Percentiles rank a stretch among this genome's conserved stretches.
Evolutionary conservation across 2,113 vertebrate genomes (phyloP).

Genomic region (Corydoras maculifer): DNA sequence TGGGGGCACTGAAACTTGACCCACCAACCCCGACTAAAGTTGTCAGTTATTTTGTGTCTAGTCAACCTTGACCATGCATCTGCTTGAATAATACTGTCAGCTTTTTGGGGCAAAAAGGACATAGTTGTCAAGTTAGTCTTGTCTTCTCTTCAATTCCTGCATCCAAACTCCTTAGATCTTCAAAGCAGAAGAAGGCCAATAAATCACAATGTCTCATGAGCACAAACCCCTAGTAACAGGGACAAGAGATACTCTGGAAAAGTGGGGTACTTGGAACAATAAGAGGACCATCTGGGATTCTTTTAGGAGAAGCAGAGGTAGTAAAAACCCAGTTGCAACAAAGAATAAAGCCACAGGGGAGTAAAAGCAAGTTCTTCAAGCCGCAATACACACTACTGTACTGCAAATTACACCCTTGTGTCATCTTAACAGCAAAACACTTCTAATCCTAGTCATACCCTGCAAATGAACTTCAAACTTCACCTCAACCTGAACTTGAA

Average conservation of each 20-base stretch:
- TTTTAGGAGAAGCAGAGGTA: constrained; percentile 20
- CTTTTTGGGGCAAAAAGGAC: constrained; percentile 35
- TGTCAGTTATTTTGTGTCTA: constrained; percentile 49
- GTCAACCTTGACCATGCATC: constrained; percentile 53
- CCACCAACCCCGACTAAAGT: constrained; percentile 37
- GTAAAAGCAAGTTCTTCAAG: constrained; percentile 15
- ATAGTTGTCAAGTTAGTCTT: constrained; percentile 44
- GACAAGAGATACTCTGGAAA: constrained; percentile 24
- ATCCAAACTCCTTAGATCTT: constrained; percentile 49
- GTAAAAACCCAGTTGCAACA: constrained; percentile 39
- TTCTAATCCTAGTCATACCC: constrained; percentile 20
- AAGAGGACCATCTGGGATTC: constrained; percentile 39
- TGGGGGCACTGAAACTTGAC: constrained; percentile 49
- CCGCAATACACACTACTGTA: constrained; percentile 22
- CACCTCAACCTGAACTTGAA: constrained; percentile 35
- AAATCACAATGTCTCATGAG: constrained; percentile 43
- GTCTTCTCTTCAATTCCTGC: constrained; percentile 38
- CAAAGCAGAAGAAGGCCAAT: constrained; percentile 41
- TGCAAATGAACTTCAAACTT: constrained; percentile 31
- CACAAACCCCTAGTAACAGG: constrained; percentile 37
- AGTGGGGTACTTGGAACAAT: constrained; percentile 27
- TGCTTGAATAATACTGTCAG: not conserved
- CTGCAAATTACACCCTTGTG: constrained; percentile 37
- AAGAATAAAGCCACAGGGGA: constrained; percentile 23
- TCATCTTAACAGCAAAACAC: constrained; percentile 36